Conservation (phyloP, 2,113 vertebrate genomes). For the Plecturocebus donacophilus region DNA sequence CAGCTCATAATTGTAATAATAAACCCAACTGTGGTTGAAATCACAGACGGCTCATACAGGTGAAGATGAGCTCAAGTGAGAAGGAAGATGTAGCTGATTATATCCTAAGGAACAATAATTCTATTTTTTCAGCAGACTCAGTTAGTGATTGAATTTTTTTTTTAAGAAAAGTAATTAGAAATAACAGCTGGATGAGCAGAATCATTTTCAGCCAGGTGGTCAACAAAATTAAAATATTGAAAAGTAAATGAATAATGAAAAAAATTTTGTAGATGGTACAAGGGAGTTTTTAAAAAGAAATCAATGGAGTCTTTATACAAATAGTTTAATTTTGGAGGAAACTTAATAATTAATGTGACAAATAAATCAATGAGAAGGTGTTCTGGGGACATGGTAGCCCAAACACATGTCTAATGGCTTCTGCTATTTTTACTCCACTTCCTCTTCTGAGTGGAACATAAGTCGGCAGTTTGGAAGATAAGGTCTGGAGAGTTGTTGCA, state of each 20-base stretch:
- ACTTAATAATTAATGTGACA: not conserved
- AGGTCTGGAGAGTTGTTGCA: not conserved
- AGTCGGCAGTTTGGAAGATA: not conserved
- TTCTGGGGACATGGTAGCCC: not conserved
- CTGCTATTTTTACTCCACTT: not conserved
- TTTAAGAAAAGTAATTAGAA: constrained; percentile 7
- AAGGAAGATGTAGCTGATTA: not conserved
- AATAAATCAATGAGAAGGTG: not conserved
- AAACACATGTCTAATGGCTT: not conserved
- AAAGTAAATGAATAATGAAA: not conserved
- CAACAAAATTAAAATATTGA: constrained; percentile 41
- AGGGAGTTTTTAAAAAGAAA: not conserved
- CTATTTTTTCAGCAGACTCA: not conserved
- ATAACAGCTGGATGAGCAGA: not conserved
- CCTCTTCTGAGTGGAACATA: not conserved
- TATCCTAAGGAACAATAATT: not conserved
- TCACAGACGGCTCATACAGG: not conserved
- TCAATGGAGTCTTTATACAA: not conserved
- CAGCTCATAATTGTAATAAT: not conserved
- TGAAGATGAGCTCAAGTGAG: not conserved
- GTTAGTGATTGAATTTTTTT: not conserved
- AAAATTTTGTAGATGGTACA: not conserved
- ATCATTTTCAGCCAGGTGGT: not conserved
- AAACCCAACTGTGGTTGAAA: not conserved
- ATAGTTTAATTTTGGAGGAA: not conserved